phyloP scores from a whole-genome alignment of 1,140 invertebrate genomes.

The Harlomillsia oculata region DNA sequence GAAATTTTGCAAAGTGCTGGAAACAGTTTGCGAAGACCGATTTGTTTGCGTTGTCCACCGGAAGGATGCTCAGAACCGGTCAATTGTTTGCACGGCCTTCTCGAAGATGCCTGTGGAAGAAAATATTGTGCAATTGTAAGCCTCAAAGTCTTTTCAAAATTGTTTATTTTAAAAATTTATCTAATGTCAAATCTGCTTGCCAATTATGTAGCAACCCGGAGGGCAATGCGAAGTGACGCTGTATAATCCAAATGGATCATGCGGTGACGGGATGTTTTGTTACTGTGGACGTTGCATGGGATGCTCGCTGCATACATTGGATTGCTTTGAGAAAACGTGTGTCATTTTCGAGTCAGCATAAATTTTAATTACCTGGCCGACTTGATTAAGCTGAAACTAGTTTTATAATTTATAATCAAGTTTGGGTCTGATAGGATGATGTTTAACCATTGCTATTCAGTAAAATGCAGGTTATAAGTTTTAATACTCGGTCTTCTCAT shows the following conservation, averaged over 20 bases:
- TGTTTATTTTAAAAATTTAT: neutral
- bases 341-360: too few species aligned
- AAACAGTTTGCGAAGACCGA: neutral
- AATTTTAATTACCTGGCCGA: too few species aligned
- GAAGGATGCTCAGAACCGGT: slow-evolving; percentile 4
- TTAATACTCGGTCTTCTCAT: too few species aligned
- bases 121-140: slow-evolving; percentile 14
- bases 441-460: too few species aligned
- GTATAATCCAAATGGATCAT: slow-evolving; percentile 3
- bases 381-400: too few species aligned
- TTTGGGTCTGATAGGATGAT: too few species aligned
- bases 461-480: too few species aligned
- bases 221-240: slow-evolving; percentile 1
- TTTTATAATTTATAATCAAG: too few species aligned
- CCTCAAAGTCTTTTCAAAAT: neutral
- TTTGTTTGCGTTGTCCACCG: neutral
- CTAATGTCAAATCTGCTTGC: neutral
- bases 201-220: slow-evolving; percentile 13
- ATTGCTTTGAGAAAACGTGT: neutral
- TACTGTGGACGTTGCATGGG: slow-evolving; percentile 5
- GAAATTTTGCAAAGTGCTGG: neutral
- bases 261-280: slow-evolving; percentile 20
- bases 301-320: neutral
- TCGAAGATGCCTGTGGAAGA: slow-evolving; percentile 11
- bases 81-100: slow-evolving; percentile 6